Base-by-base conservation (phyloP, 2,888 invertebrate genomes). In the Caenorhabditis sp. region DNA sequence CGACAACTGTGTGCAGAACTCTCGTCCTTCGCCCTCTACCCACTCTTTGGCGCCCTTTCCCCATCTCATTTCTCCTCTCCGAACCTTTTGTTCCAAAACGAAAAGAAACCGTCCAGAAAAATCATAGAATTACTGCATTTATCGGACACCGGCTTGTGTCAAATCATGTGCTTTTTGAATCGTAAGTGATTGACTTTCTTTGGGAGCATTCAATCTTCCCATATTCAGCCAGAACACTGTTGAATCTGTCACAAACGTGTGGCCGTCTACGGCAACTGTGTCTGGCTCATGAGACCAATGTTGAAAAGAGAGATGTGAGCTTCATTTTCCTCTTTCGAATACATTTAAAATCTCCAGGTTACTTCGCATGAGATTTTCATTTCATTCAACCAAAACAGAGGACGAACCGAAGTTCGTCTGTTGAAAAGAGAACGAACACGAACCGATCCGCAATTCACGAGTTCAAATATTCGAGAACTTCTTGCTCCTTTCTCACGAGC, bases 11-110 rank as follows among this genome's bases (percentile, higher is more conserved):
- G 84, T 38, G 84, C 84, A 12, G 80, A 84, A 38, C 58, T 84
- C 12, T 84, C 84, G 4, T 84, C 84, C 3, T 84, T 84, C 51
- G 84, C 84, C 0, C 81, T 84, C 26, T 84, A 80, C 61, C 84
- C 84, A 35, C 54, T 84, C 41, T 76, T 80, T 28, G 84, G 84
- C 49, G 81, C 81, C 8, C 77, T 80, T 19, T 72, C 80, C 6
- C 81, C 84, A 22, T 77, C 80, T 14, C 81, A 74, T 61, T 84
- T 77, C 38, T 84, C 84, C 26, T 76, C 84, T n/a, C 84, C 84
- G 7, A 81, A 84, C 19, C 54, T 84, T 7, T 58, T 84, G 16
- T 84, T 81, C n/a, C 68, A 77, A 54, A 61, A 64, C 22, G 77
- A 77, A 49, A 75, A 73, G 19, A 68, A 63, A 24, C 41, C 54